These are phyloP conservation scores for Drosophila ogumai DNA, from an alignment of 1,140 invertebrate species.

Conservation along the genomic window DNA sequence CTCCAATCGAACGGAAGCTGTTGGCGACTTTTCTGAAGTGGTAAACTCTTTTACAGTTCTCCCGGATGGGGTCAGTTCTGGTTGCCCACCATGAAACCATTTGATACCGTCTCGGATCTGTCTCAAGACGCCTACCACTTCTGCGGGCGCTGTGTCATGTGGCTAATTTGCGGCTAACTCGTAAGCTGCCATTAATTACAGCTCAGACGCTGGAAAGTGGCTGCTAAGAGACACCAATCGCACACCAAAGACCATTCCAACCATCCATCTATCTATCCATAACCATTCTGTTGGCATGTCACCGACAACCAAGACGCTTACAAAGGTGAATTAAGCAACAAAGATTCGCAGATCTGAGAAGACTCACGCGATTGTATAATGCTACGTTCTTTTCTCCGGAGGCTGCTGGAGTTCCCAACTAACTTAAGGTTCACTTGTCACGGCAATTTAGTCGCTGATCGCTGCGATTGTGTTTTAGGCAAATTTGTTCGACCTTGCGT, in stretches of 20 bases:
- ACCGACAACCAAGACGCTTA: constrained; percentile 29
- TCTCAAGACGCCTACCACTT: constrained; percentile 52
- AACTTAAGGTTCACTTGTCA: constrained; percentile 30
- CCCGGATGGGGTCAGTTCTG: constrained; percentile 41
- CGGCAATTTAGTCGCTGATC: constrained; percentile 37
- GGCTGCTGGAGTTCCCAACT: constrained; percentile 20
- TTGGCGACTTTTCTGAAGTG: constrained; percentile 14
- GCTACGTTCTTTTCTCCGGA: constrained; percentile 9
- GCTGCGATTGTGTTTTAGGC: constrained; percentile 29
- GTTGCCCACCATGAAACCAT: constrained; percentile 28
- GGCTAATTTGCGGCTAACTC: constrained; percentile 66
- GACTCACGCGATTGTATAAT: constrained; percentile 47
- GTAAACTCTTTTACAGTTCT: constrained; percentile 15
- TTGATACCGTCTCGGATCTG: constrained; percentile 22
- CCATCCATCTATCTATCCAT: constrained; percentile 37
- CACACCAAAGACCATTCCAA: constrained; percentile 21
- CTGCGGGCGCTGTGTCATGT: constrained; percentile 54
- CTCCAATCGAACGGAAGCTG: constrained; percentile 66
- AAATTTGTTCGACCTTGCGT: constrained; percentile 48
- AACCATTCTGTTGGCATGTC: constrained; percentile 64
- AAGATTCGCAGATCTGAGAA: constrained; percentile 55
- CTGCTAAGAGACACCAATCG: constrained; percentile 41
- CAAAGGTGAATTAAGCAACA: constrained; percentile 43
- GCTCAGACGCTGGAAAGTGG: constrained; percentile 49
- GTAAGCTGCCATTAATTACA: constrained; percentile 77